Percentiles rank a stretch among this genome's conserved stretches.
phyloP scores from a whole-genome alignment of 37 sponge, comb jelly and placozoan genomes.

The Cladorhizidae sp. region DNA sequence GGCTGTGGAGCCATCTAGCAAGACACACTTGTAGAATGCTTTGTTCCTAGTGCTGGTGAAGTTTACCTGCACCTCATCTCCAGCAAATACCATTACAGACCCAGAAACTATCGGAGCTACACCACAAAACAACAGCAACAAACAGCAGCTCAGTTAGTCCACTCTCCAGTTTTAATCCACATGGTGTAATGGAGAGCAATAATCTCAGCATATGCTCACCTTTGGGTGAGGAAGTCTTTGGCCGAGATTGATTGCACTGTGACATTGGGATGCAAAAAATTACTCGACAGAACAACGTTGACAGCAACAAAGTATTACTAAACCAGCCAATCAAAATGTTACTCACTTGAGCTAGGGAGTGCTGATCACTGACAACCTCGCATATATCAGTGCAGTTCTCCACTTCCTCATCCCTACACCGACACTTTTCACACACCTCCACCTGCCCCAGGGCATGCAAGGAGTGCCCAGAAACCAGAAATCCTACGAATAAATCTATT shows the following conservation, averaged over 20 bases:
- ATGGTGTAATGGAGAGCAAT: too few relatives aligned
- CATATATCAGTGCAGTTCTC: neutral
- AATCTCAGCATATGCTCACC: too few relatives aligned
- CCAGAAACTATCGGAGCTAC: conserved; percentile 19
- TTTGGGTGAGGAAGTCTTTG: too few relatives aligned
- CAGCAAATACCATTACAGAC: neutral
- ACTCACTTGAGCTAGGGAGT: neutral
- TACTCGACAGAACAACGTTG: too few relatives aligned
- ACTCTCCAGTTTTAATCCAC: too few relatives aligned
- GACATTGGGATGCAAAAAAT: too few relatives aligned
- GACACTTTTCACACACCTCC: conserved; percentile 28
- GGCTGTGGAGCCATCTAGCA: conserved; percentile 1
- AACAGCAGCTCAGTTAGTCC: too few relatives aligned
- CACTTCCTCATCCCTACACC: conserved; percentile 3
- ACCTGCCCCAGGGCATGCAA: neutral
- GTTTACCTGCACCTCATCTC: conserved; percentile 17
- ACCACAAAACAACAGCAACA: neutral
- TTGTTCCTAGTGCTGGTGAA: conserved; percentile 12
- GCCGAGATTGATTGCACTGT: too few relatives aligned
- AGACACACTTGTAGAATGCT: conserved; percentile 16
- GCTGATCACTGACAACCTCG: too few relatives aligned
- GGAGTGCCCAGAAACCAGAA: conserved; percentile 7
- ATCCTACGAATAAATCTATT: conserved; percentile 16
- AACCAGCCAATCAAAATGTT: neutral
- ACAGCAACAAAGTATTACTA: neutral